Percentiles rank a stretch among this genome's conserved stretches.
phyloP scores from a whole-genome alignment of 2,797 vertebrate genomes.

The Tangara arthus region DNA sequence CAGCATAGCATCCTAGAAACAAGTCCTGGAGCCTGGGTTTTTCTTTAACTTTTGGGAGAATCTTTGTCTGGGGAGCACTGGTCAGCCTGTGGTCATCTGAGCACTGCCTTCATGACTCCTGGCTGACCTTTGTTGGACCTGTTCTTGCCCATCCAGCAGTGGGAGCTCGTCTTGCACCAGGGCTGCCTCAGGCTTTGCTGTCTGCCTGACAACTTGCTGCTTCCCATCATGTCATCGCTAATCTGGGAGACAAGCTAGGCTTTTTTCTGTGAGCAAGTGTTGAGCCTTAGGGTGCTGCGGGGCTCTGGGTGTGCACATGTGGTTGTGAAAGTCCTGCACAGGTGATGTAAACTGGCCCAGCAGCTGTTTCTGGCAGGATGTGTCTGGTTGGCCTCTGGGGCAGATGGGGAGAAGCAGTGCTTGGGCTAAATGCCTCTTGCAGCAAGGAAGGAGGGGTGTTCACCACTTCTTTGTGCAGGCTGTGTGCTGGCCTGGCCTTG shows the following conservation, averaged over 20 bases:
- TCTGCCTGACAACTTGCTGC: not conserved
- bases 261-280: not conserved
- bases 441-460: not conserved
- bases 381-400: not conserved
- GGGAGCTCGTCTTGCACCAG: not conserved
- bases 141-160: not conserved
- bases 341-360: not conserved
- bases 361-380: not conserved
- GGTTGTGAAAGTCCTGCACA: not conserved
- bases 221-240: not conserved
- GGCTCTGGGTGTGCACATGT: not conserved
- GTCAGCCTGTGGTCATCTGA: not conserved
- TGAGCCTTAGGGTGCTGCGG: not conserved
- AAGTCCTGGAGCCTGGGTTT: not conserved
- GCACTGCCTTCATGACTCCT: not conserved
- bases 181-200: not conserved
- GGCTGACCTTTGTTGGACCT: not conserved
- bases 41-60: not conserved
- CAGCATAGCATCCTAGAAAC: not conserved
- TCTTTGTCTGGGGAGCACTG: not conserved
- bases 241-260: not conserved
- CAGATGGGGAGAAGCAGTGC: not conserved
- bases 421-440: not conserved
- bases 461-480: not conserved
- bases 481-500: not conserved